These are phyloP conservation scores for Apotomis capreana DNA, from an alignment of 2,888 invertebrate species.

Conservation along the genomic window DNA sequence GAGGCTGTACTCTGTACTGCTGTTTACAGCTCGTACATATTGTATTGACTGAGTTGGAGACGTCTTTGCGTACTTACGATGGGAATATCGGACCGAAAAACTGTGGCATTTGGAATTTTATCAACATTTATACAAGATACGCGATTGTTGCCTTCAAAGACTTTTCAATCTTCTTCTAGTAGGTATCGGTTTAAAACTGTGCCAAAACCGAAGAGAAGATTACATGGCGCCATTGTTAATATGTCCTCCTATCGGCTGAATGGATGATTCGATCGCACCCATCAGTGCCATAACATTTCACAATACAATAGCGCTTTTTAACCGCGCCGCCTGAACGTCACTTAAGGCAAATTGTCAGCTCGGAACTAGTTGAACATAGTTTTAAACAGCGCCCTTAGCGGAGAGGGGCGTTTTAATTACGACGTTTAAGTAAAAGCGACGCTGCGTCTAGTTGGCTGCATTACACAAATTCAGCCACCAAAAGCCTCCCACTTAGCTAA, in stretches of 20 bases:
- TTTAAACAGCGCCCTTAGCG: conserved; percentile 78
- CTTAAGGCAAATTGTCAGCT: conserved; percentile 80
- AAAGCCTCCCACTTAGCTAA: conserved; percentile 84
- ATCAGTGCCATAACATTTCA: not conserved
- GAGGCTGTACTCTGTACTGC: conserved; percentile 53
- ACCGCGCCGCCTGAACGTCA: conserved; percentile 56
- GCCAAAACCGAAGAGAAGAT: no score
- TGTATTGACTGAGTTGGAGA: conserved; percentile 50
- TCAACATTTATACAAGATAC: no score
- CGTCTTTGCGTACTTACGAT: conserved; percentile 46
- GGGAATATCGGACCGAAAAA: conserved; percentile 2
- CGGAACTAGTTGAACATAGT: conserved; percentile 76
- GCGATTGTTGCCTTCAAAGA: no score
- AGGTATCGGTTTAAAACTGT: no score
- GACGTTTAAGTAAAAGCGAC: conserved; percentile 82
- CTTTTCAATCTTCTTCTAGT: no score
- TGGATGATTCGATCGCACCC: not conserved
- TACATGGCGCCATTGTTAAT: not conserved
- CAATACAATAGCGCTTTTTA: conserved; percentile 28
- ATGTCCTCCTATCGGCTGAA: not conserved
- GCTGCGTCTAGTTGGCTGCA: conserved; percentile 78
- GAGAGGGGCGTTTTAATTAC: conserved; percentile 80
- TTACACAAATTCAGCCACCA: conserved; percentile 83
- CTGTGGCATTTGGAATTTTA: not conserved
- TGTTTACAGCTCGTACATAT: conserved; percentile 71